phyloP scores from a whole-genome alignment of 2,113 vertebrate species.

The Capra hircus region DNA sequence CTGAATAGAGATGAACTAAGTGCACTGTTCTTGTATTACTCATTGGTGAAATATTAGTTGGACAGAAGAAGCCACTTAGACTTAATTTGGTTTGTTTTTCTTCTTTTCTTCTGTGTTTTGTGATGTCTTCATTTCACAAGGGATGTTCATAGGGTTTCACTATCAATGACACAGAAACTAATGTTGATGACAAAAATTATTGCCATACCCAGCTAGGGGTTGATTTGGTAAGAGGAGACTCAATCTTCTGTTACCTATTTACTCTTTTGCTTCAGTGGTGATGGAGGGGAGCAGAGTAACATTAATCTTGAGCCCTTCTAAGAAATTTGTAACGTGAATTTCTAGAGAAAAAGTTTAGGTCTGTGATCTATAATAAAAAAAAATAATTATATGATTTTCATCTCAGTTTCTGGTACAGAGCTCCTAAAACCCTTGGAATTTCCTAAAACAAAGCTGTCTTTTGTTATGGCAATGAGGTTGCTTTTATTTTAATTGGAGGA shows the following conservation, averaged over 20 bases:
- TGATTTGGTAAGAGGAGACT: neutral
- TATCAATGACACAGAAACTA: neutral
- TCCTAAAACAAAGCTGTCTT: neutral
- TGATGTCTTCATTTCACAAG: neutral
- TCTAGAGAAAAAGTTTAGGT: neutral
- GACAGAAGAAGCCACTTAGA: neutral
- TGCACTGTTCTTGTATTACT: neutral
- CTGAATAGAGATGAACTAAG: neutral
- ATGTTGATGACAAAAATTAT: neutral
- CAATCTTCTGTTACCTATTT: neutral
- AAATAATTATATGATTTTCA: neutral
- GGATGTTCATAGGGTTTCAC: neutral
- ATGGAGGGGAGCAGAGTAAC: neutral
- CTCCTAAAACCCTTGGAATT: neutral
- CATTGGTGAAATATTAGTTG: neutral
- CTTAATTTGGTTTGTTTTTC: neutral
- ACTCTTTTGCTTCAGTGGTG: neutral
- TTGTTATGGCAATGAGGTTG: neutral
- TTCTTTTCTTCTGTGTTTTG: neutral
- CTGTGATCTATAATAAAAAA: neutral
- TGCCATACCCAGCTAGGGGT: fast-evolving
- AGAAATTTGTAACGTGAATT: neutral
- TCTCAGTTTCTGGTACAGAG: neutral
- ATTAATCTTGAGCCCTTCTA: neutral
- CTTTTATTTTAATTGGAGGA: neutral